phyloP scores from a whole-genome alignment of 2,888 invertebrate species.

The Phyllotreta cruciferae region DNA sequence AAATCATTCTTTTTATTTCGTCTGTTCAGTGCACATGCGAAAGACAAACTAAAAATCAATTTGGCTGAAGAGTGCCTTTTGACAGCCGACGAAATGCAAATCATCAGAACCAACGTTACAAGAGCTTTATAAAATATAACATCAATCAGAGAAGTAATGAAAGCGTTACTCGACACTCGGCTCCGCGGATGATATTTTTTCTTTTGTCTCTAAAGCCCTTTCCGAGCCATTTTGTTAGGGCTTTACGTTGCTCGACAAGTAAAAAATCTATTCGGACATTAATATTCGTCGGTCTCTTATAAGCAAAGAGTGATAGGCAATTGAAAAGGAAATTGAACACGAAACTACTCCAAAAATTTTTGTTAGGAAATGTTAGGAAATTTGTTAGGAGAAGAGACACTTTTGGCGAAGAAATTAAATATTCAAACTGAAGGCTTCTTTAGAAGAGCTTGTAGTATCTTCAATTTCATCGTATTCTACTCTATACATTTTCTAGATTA shows the following conservation, averaged over 20 bases:
- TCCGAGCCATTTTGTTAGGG: conserved; percentile 3
- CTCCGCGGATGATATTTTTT: conserved; percentile 13
- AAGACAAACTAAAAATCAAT: conserved; percentile 23
- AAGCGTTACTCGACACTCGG: conserved; percentile 5
- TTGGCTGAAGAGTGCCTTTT: conserved; percentile 10
- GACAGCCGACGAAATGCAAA: conserved; percentile 17
- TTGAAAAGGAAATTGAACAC: too few relatives aligned
- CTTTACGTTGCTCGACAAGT: conserved; percentile 3
- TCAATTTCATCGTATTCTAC: too few relatives aligned
- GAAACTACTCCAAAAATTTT: too few relatives aligned
- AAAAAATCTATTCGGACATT: conserved; percentile 1
- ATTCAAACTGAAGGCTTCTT: too few relatives aligned
- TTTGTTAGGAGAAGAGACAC: too few relatives aligned
- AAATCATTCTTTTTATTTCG: background rate
- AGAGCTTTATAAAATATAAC: conserved; percentile 25
- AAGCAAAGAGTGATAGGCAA: too few relatives aligned
- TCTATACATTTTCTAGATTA: too few relatives aligned
- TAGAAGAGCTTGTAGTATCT: too few relatives aligned
- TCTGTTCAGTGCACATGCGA: background rate
- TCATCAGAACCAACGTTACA: conserved; percentile 1
- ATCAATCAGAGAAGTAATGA: conserved; percentile 19
- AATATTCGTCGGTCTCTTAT: too few relatives aligned
- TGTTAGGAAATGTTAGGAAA: too few relatives aligned
- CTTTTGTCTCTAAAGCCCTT: conserved; percentile 17
- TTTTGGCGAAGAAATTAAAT: too few relatives aligned